phyloP scores from a whole-genome alignment of 2,797 vertebrate genomes.

The Urosaurus nigricauda region DNA sequence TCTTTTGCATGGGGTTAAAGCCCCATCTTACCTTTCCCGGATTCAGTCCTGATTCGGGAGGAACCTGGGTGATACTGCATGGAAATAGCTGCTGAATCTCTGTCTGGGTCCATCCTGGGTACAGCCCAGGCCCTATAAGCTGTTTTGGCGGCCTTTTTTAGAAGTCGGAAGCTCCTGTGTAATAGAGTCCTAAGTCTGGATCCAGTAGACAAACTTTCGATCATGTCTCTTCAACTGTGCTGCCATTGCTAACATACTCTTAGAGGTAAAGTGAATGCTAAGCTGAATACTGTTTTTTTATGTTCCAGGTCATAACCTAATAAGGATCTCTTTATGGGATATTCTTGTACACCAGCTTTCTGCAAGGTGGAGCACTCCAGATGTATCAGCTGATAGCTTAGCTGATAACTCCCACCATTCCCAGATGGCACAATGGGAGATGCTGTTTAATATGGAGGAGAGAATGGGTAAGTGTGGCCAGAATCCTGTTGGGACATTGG shows the following conservation, averaged over 20 bases:
- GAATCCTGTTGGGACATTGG: no score
- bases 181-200: background rate
- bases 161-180: no score
- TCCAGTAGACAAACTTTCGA: background rate
- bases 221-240: conserved; percentile 11
- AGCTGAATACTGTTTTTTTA: background rate
- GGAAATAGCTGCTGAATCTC: no score
- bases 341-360: background rate
- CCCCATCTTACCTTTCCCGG: no score
- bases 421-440: background rate
- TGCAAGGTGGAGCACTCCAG: background rate
- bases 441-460: background rate
- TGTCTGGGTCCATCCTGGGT: no score
- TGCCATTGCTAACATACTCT: fast-evolving
- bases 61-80: no score
- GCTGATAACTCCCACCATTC: background rate
- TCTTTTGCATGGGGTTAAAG: no score
- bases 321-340: background rate
- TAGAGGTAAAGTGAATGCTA: background rate
- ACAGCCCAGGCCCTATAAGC: no score
- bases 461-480: no score
- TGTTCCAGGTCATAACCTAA: conserved; percentile 11
- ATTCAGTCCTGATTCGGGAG: no score
- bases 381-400: background rate
- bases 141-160: no score